Conservation (phyloP, 2,797 vertebrate genomes). For the Chanos chanos region DNA sequence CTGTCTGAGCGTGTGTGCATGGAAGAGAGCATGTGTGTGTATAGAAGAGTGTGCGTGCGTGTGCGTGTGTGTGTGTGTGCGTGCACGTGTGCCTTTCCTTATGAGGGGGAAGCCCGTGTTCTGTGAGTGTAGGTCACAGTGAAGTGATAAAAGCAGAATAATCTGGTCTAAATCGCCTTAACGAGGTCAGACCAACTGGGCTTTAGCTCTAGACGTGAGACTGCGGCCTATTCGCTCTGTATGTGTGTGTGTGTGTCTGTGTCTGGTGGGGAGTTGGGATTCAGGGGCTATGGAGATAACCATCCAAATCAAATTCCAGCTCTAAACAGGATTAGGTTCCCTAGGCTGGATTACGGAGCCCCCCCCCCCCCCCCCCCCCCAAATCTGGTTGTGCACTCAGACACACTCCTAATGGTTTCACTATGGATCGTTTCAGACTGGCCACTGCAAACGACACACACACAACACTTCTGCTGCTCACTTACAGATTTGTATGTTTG, state of each 20-base stretch:
- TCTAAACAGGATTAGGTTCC: slow-evolving; percentile 71
- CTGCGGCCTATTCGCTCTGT: slow-evolving; percentile 7
- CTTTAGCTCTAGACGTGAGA: slow-evolving; percentile 2
- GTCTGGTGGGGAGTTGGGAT: too few species aligned
- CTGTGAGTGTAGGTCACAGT: background rate
- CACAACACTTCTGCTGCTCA: too few species aligned
- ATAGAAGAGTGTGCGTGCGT: background rate
- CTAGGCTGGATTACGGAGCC: slow-evolving; percentile 55
- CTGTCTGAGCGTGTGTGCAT: background rate
- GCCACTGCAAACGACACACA: too few species aligned
- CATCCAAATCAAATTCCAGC: slow-evolving; percentile 52
- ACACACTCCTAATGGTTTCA: background rate
- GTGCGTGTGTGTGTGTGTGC: slow-evolving; percentile 27
- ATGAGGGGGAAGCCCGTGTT: background rate
- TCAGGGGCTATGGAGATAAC: slow-evolving; percentile 30
- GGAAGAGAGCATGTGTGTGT: slow-evolving; percentile 2
- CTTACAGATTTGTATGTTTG: too few species aligned
- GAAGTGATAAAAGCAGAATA: slow-evolving; percentile 20
- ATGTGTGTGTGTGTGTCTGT: slow-evolving; percentile 30
- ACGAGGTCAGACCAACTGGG: slow-evolving; percentile 11
- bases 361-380: slow-evolving; percentile 60
- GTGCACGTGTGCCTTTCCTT: background rate
- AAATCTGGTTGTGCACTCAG: background rate
- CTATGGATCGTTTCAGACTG: background rate
- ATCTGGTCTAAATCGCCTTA: slow-evolving; percentile 19